These are phyloP conservation scores for Saccopteryx leptura DNA, from an alignment of 2,113 vertebrate species.

Conservation along the genomic window DNA sequence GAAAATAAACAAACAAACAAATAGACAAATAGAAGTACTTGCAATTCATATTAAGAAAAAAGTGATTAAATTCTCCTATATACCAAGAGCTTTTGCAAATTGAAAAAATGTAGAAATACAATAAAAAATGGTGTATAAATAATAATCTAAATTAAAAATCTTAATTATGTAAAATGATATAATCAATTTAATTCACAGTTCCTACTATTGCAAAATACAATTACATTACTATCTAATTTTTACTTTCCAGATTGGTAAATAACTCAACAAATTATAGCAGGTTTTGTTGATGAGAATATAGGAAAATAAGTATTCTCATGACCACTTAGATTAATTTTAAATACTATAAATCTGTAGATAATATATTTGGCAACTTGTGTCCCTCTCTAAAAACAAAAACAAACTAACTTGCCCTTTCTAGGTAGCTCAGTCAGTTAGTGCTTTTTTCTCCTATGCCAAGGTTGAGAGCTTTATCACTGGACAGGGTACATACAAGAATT, in stretches of 20 bases:
- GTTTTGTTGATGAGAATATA: background rate
- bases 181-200: background rate
- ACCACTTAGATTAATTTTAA: background rate
- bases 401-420: no score
- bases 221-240: no score
- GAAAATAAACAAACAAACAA: background rate
- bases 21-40: background rate
- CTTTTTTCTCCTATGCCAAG: no score
- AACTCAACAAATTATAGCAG: background rate
- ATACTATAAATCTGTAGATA: background rate
- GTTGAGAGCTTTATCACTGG: no score
- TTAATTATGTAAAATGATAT: constrained; percentile 3
- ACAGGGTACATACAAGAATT: no score
- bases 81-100: background rate
- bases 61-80: background rate
- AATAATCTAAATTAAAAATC: background rate
- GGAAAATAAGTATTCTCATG: background rate
- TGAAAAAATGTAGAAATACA: background rate
- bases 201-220: no score
- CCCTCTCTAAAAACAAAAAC: no score
- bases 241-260: background rate
- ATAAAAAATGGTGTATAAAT: background rate
- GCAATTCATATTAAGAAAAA: background rate
- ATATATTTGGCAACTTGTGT: background rate
- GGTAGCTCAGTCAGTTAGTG: no score